Base-by-base conservation (phyloP, 2,797 vertebrate genomes). In the Cirrhinus mrigala region DNA sequence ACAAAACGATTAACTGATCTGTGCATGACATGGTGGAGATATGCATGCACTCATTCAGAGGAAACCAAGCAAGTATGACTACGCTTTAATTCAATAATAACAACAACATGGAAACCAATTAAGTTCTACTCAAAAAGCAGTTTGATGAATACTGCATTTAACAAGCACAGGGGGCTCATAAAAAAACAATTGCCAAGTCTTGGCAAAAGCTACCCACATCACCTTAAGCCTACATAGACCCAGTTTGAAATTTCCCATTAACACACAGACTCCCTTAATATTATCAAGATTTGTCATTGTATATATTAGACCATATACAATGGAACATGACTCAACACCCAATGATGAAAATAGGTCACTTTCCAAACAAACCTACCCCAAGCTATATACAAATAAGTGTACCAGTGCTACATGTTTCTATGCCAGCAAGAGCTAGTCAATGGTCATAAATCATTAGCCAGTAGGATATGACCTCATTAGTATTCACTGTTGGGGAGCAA, bases 391-490 rank as follows among this genome's bases (percentile, higher is more conserved):
- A 71, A 71, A 24, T 33, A 70, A 18, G 14, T 12, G 24, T 54
- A 37, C 10, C 37, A 46, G 27, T 54, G 54, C 27, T 91, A 83
- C 44, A 87, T 82, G 78, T 64, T 73, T 46, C 81, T 77, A 79
- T 88, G 81, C 88, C 91, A 91, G 87, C 46, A 74, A 85, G 52
- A 86, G 88, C 86, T 91, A 89, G 89, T 83, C 78, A 54, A 89
- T 89, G 73, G 88, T 85, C 89, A 91, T 83, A 88, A 91, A 91
- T 92, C 90, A 94, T 91, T 87, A 88, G 88, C 90, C 33, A 64
- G 80, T 90, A 91, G 89, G 90, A 85, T 70, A 83, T 92, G 92
- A 94, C 89, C 91, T 94, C 90, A 91, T 48, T 79, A 88, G 87
- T 88, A 84, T 29, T 83, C 87, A 54, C 50, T 33, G 48, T 33